Conservation (phyloP, 2,113 vertebrate species). For the Dissostichus mawsoni region DNA sequence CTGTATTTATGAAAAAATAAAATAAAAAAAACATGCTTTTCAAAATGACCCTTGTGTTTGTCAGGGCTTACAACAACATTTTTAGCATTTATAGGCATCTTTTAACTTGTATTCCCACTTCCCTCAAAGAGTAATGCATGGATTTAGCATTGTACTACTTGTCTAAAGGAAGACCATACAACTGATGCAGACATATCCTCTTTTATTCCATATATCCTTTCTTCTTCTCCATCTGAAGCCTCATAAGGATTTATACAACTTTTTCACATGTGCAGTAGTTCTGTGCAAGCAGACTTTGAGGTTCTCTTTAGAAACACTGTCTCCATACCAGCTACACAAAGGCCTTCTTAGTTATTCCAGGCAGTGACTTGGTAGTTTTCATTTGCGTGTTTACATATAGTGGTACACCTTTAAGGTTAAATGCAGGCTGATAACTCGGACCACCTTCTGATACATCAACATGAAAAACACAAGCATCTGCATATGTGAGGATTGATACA, state of each 20-base stretch:
- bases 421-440: not conserved
- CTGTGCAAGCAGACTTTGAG: not conserved
- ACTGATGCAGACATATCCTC: not conserved
- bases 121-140: not conserved
- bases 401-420: not conserved
- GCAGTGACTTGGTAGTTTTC: slow-evolving; percentile 21
- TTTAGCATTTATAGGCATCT: not conserved
- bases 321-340: not conserved
- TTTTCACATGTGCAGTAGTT: not conserved
- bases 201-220: not conserved
- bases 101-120: not conserved
- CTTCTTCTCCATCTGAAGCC: not conserved
- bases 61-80: not conserved
- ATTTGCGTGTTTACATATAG: slow-evolving; percentile 16
- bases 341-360: not conserved
- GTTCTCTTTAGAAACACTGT: not conserved
- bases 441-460: not conserved
- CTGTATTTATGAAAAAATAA: slow-evolving; percentile 60
- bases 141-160: not conserved
- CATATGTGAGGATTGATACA: slow-evolving; percentile 4
- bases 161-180: not conserved
- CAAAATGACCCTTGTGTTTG: not conserved
- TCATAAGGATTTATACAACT: not conserved
- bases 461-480: not conserved
- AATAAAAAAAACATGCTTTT: slow-evolving; percentile 15